Evolutionary conservation across 37 sponge, comb jelly and placozoan species (phyloP), one percentile per base, ranked within the genome.

Genomic region (Chondrilla cf. caribensis): DNA sequence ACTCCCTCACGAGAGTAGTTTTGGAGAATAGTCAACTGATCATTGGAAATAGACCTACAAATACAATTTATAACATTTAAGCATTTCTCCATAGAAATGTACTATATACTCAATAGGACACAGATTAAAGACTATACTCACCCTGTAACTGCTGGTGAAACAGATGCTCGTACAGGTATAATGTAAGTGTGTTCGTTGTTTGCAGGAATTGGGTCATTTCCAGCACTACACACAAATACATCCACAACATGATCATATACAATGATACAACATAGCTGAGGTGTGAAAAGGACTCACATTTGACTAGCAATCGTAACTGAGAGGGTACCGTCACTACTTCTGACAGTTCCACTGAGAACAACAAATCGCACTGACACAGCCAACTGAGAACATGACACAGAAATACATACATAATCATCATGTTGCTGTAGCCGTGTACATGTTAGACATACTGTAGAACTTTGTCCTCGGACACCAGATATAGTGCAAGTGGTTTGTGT

Each of bases 101-200:
- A 81, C 39, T 62, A 81, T 2, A 28, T 60, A 36, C 81, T 59
- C 65, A 60, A 60, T 18, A 55, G 44, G 7, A 51, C 54, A 47
- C 79, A 36, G 6, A 65, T 38, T 33, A 81, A 81, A 40, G n/a
- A 58, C 21, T 42, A 62, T 36, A 38, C 76, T 73, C 41, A 73
- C 76, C n/a, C 76, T 9, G 76, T 40, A 31, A 73, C 41, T 39
- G 25, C 41, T n/a, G 76, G 25, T 41, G 41, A 39, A 37, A 73
- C 41, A 36, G 3, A 7, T n/a, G 76, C 36, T 37, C 2, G 44
- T 15, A 73, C 44, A 22, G 44, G 44, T n/a, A 73, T 22, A 25
- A 2, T 42, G 36, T 39, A 73, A 29, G 41, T 42, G 25, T 43
- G 2, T 25, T 25, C 9, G 76, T 73, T 73, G 43, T 73, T 73